Evolutionary conservation across 2,888 invertebrate genomes (phyloP).

Genomic region (Eupelmus urozonus): DNA sequence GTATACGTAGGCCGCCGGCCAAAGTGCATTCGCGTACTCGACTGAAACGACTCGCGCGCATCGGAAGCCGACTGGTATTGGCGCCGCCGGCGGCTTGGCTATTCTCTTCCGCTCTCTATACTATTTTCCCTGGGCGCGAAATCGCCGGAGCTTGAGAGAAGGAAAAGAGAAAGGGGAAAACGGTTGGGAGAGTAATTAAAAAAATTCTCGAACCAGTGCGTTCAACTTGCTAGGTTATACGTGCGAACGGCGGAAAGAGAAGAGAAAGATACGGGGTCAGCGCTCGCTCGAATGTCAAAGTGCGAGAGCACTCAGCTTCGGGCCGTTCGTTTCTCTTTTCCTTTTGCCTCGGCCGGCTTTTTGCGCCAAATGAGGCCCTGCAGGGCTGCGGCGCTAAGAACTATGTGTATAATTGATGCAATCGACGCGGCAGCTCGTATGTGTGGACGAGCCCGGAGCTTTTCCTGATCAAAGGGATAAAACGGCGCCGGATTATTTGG

Average conservation of each 20-base stretch:
- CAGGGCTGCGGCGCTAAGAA: too few relatives aligned
- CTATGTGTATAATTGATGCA: slow-evolving; percentile 40
- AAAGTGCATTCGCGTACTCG: too few relatives aligned
- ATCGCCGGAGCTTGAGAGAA: too few relatives aligned
- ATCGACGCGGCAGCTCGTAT: not conserved
- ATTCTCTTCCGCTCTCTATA: not conserved
- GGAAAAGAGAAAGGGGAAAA: too few relatives aligned
- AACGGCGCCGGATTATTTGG: not conserved
- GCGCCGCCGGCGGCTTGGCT: not conserved
- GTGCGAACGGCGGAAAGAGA: too few relatives aligned
- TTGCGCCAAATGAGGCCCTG: slow-evolving; percentile 9
- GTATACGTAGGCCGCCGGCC: too few relatives aligned
- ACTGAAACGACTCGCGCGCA: too few relatives aligned
- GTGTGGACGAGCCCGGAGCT: not conserved
- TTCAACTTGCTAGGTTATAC: too few relatives aligned
- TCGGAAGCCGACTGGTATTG: too few relatives aligned
- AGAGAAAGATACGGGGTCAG: too few relatives aligned
- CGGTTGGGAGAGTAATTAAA: slow-evolving; percentile 46
- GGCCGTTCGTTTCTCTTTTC: not conserved
- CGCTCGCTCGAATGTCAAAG: too few relatives aligned
- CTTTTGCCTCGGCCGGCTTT: not conserved
- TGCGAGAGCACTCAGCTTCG: too few relatives aligned
- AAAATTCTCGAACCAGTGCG: slow-evolving; percentile 40
- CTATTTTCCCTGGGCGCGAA: not conserved
- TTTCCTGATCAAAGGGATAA: not conserved